Conservation (phyloP, 30 jellyfish, hydroid and myxozoan species). For the Clytia hemisphaerica region DNA sequence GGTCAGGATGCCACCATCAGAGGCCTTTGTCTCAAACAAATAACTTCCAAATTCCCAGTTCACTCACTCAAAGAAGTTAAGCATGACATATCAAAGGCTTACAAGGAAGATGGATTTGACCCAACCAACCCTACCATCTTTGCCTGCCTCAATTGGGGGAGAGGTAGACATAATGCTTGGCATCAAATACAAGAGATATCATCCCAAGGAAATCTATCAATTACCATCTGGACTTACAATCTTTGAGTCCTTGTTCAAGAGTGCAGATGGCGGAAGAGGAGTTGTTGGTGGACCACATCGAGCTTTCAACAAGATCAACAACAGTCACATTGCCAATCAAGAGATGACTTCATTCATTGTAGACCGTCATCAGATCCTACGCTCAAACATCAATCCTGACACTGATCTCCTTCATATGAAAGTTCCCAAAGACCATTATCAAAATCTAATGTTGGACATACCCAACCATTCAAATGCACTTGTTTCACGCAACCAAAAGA, state of each 20-base stretch:
- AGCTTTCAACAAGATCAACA: background rate
- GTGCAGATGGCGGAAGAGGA: constrained; percentile 3
- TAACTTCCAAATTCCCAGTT: background rate
- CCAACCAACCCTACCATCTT: background rate
- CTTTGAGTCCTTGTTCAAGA: background rate
- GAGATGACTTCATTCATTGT: background rate
- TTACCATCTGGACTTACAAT: background rate
- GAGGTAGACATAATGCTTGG: background rate
- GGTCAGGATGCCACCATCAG: background rate
- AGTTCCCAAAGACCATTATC: too few relatives aligned
- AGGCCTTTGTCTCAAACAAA: background rate
- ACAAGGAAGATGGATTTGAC: background rate
- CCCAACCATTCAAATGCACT: too few relatives aligned
- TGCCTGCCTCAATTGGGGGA: background rate
- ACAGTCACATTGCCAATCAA: background rate
- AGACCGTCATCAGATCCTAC: background rate
- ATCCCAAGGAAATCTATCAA: background rate
- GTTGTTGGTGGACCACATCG: background rate
- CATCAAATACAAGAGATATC: background rate
- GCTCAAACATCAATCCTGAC: background rate
- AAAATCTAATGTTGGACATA: too few relatives aligned
- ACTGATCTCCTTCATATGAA: background rate
- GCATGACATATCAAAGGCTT: background rate
- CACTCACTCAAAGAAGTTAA: background rate
- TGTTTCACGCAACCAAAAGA: too few relatives aligned